Conservation (phyloP, 2,113 vertebrate genomes). For the Labeo catla region DNA sequence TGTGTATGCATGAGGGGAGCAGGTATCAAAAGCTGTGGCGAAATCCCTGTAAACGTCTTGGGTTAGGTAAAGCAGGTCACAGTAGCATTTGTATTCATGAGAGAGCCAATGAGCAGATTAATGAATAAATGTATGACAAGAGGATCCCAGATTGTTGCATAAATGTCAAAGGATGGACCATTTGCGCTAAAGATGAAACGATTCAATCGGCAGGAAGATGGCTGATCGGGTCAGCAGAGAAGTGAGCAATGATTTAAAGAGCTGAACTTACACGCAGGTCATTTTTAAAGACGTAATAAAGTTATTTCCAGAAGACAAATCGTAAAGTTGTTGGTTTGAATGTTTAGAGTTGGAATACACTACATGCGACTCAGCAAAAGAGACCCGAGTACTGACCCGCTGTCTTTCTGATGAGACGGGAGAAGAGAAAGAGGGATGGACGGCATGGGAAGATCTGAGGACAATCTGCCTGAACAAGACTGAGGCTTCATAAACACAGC, state of each 20-base stretch:
- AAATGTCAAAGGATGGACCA: conserved; percentile 73
- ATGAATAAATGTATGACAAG: conserved; percentile 77
- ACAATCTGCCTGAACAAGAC: conserved; percentile 67
- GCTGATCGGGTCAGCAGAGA: conserved; percentile 52
- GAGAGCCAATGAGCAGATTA: conserved; percentile 69
- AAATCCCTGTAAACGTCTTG: conserved; percentile 60
- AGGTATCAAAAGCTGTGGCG: conserved; percentile 62
- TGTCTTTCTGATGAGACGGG: not conserved
- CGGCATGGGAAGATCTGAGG: conserved; percentile 63
- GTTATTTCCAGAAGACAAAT: not conserved
- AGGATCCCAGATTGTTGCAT: conserved; percentile 67
- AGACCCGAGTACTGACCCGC: not conserved
- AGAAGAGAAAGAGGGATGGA: conserved; percentile 59
- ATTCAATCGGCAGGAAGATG: conserved; percentile 57
- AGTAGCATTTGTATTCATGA: conserved; percentile 75
- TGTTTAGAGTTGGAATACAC: not conserved
- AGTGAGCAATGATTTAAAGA: conserved; percentile 43
- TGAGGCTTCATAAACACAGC: conserved; percentile 59
- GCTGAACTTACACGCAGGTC: not conserved
- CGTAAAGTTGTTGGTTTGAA: not conserved
- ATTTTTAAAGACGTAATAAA: not conserved
- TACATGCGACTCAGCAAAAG: not conserved
- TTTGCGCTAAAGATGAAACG: conserved; percentile 55
- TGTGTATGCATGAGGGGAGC: conserved; percentile 70
- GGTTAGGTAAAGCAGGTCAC: conserved; percentile 69